These are phyloP conservation scores for Cheilosia vernalis DNA, from an alignment of 2,888 invertebrate genomes.

Conservation along the genomic window DNA sequence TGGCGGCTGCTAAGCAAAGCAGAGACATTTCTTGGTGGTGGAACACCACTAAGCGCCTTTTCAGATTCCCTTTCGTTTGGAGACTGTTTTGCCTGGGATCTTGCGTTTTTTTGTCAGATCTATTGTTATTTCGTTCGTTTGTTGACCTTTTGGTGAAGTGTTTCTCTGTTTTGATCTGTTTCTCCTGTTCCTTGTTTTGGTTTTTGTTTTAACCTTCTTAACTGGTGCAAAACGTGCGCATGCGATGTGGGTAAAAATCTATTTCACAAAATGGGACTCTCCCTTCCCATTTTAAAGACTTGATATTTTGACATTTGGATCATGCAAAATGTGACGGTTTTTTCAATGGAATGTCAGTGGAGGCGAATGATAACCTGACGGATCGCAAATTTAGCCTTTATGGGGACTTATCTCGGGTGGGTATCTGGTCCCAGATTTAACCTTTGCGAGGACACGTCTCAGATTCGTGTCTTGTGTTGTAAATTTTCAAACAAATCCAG, in stretches of 20 bases:
- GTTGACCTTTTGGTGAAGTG: constrained; percentile 58
- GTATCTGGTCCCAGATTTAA: too few relatives aligned
- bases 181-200: constrained; percentile 16
- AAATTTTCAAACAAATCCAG: too few relatives aligned
- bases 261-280: constrained; percentile 18
- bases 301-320: too few relatives aligned
- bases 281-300: constrained; percentile 23
- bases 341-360: constrained; percentile 27
- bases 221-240: constrained; percentile 51
- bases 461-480: too few relatives aligned
- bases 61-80: too few relatives aligned
- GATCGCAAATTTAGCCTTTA: too few relatives aligned
- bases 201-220: constrained; percentile 39
- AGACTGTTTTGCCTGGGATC: neutral
- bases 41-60: neutral
- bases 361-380: neutral
- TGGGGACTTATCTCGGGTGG: too few relatives aligned
- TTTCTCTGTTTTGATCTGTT: constrained; percentile 51
- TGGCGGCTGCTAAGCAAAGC: neutral
- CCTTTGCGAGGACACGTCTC: too few relatives aligned
- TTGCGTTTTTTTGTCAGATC: constrained; percentile 37
- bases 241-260: constrained; percentile 13
- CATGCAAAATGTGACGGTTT: neutral
- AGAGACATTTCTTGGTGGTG: constrained; percentile 26
- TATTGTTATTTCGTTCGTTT: constrained; percentile 62